phyloP scores from a whole-genome alignment of 2,888 invertebrate species.

The Petrolisthes manimaculis region DNA sequence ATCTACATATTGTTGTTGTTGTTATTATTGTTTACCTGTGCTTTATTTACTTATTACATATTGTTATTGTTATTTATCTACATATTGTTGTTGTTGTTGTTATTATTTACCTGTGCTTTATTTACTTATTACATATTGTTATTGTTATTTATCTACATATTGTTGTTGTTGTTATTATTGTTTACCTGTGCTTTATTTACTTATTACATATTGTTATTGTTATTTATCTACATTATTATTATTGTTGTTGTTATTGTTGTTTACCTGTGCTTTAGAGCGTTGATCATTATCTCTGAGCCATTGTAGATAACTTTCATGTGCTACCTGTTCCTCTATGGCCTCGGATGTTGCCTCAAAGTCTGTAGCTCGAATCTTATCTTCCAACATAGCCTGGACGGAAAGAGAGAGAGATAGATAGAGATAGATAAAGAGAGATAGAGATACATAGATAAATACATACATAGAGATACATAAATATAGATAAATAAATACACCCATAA shows the following conservation, averaged over 20 bases:
- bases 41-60: no score
- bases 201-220: not conserved
- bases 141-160: not conserved
- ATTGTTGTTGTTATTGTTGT: not conserved
- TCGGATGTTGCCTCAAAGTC: conserved; percentile 94
- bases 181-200: not conserved
- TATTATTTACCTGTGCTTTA: no score
- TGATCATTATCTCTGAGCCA: conserved; percentile 80
- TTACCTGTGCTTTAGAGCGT: conserved; percentile 72
- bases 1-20: no score
- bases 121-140: not conserved
- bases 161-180: not conserved
- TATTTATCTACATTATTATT: not conserved
- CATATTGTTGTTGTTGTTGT: not conserved
- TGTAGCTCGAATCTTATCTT: conserved; percentile 88
- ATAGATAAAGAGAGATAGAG: not conserved
- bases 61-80: no score
- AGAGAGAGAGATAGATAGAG: no score
- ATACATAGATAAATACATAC: not conserved
- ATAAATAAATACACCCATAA: not conserved
- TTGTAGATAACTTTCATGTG: conserved; percentile 86
- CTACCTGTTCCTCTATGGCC: conserved; percentile 89
- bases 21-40: no score
- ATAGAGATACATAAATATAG: not conserved
- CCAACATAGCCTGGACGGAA: conserved; percentile 81